A percentile compares a stretch with the other conserved stretches of the same genome.
phyloP scores from a whole-genome alignment of 64 coral and sea anemone species.

The Montipora sp. region DNA sequence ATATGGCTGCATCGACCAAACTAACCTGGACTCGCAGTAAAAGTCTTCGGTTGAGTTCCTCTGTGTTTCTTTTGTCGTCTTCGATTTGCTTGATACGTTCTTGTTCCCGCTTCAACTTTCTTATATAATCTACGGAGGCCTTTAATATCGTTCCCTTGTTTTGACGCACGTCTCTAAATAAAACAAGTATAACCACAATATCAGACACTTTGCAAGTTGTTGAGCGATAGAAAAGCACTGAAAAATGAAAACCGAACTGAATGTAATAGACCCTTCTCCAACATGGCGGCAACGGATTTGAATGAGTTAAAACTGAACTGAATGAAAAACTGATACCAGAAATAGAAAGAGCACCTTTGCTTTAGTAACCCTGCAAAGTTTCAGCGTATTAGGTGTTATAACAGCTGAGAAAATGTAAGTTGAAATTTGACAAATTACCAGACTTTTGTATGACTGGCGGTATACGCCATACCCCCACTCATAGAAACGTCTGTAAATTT shows the following conservation, averaged over 20 bases:
- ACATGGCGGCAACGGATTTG: too few species aligned
- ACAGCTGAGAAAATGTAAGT: too few species aligned
- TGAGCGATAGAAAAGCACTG: not conserved
- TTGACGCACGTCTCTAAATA: conserved; percentile 83
- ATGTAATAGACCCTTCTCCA: not conserved
- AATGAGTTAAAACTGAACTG: too few species aligned
- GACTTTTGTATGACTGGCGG: too few species aligned
- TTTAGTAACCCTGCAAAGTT: too few species aligned
- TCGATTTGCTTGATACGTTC: conserved; percentile 77
- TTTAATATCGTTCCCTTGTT: conserved; percentile 99
- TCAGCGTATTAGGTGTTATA: too few species aligned
- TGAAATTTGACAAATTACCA: too few species aligned
- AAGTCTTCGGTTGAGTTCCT: conserved; percentile 85
- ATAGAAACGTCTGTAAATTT: too few species aligned
- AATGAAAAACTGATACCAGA: too few species aligned
- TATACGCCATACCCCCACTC: too few species aligned
- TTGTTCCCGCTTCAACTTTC: conserved; percentile 76
- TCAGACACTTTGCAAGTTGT: not conserved
- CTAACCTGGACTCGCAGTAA: conserved; percentile 94
- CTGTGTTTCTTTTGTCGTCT: conserved; percentile 74
- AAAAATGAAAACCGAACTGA: not conserved
- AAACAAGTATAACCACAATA: not conserved
- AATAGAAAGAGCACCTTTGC: too few species aligned
- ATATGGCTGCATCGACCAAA: not conserved
- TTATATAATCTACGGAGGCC: conserved; percentile 95